Evolutionary conservation across 2,888 invertebrate species (phyloP), one percentile per base, ranked within the genome.

Genomic region (Chymomyza procnemis): DNA sequence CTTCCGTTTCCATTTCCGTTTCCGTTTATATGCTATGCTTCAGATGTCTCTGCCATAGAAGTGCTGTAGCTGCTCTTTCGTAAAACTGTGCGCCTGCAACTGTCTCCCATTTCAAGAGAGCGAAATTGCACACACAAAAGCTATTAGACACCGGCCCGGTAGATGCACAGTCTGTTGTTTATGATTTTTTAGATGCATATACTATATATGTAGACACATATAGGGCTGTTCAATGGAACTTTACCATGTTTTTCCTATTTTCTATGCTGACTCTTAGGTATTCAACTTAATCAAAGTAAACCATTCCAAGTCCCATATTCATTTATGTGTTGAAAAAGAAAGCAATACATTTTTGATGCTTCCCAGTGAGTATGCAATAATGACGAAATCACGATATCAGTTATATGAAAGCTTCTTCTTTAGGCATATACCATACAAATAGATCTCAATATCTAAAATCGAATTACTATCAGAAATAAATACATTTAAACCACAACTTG

Each of bases 61-160:
- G 47, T 30, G 30, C 6, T 16, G 14, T 34, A 14, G n/a, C 59
- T 47, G 47, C 46, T 58, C n/a, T 50, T 61, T 12, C 30, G 4
- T 57, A 46, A 52, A 64, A 50, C 69, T 75, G 67, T 47, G 67
- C 64, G 67, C 66, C 69, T 69, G 66, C 22, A 66, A 48, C 64
- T 55, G 22, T 68, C 74, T 85, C 79, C 59, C 65, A 62, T 85
- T 83, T 70, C 83, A 76, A 66, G 54, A 52, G 59, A 16, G 47
- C 34, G 64, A 54, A 58, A 48, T 56, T 57, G 56, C 56, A 63
- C 63, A 63, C 63, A 48, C 30, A 14, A 26, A n/a, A 47, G 26
- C 16, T 55, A 26, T 30, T 30, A 6, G 16, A 9, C 26, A 26
- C 34, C n/a, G 16, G 22, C 16, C 9, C 4, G 14, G 16, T 30